A percentile compares a stretch with the other conserved stretches of the same genome.
Conservation (phyloP, 2,888 invertebrate genomes). For the Pristionchus fissidentatus region DNA sequence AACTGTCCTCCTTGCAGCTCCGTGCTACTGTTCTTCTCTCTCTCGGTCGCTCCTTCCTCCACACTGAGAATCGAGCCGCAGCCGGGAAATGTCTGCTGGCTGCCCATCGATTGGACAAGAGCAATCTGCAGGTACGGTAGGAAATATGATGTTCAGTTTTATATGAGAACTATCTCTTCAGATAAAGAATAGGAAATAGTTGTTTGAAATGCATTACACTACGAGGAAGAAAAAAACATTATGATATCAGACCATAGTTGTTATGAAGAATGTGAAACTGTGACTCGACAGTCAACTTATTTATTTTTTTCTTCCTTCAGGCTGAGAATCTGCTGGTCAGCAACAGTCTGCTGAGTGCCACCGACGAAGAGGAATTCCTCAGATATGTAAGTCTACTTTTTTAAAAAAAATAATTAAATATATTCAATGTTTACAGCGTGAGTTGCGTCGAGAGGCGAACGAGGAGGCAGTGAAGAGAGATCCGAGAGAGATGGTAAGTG, state of each 20-base stretch:
- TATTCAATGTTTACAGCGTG: conserved; percentile 28
- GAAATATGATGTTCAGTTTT: not conserved
- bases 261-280: no score
- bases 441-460: not conserved
- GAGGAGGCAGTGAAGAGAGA: conserved; percentile 16
- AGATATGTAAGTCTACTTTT: conserved; percentile 7
- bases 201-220: not conserved
- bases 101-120: conserved; percentile 11
- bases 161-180: no score
- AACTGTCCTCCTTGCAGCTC: not conserved
- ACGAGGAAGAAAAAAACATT: not conserved
- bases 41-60: conserved; percentile 43
- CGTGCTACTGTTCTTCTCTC: conserved; percentile 27
- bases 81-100: conserved; percentile 22
- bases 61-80: conserved; percentile 40
- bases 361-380: not conserved
- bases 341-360: conserved; percentile 14
- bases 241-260: no score
- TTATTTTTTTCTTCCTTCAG: not conserved
- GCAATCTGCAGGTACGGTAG: conserved; percentile 37
- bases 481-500: conserved; percentile 38
- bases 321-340: conserved; percentile 34
- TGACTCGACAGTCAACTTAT: no score
- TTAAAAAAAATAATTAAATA: not conserved
- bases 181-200: no score